These are phyloP conservation scores for Musca domestica DNA, from an alignment of 1,140 invertebrate genomes.

Conservation along the genomic window DNA sequence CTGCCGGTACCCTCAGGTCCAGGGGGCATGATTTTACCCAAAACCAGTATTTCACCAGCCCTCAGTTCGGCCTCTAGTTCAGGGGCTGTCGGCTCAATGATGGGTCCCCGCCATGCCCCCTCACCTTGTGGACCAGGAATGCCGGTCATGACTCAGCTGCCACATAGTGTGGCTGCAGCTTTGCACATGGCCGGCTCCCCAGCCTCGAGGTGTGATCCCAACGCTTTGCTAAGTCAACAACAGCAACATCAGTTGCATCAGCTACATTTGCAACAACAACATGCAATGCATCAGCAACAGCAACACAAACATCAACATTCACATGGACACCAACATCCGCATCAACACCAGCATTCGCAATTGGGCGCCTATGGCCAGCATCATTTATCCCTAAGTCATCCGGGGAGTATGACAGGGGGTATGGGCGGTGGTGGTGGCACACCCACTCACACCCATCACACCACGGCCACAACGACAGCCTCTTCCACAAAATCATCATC, in stretches of 20 bases:
- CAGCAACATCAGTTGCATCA: slow-evolving; percentile 44
- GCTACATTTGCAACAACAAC: slow-evolving; percentile 38
- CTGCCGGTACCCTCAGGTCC: slow-evolving; percentile 51
- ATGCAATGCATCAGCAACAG: slow-evolving; percentile 46
- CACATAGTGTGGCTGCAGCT: slow-evolving; percentile 50
- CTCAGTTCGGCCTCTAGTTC: slow-evolving; percentile 44
- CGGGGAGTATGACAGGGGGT: neutral
- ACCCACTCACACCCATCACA: neutral
- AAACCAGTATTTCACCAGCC: slow-evolving; percentile 47
- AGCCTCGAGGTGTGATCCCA: slow-evolving; percentile 36
- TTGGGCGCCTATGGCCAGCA: slow-evolving; percentile 33
- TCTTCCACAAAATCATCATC: slow-evolving; percentile 17
- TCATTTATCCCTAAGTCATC: slow-evolving; percentile 30
- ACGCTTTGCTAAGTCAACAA: slow-evolving; percentile 57
- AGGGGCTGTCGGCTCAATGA: slow-evolving; percentile 18
- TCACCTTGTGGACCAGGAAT: slow-evolving; percentile 39
- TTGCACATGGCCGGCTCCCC: slow-evolving; percentile 27
- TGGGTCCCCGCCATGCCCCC: slow-evolving; percentile 45
- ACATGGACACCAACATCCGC: slow-evolving; percentile 29
- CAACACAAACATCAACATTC: slow-evolving; percentile 41
- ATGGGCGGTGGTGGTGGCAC: neutral
- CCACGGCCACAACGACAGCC: slow-evolving; percentile 30
- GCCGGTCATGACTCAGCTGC: slow-evolving; percentile 39
- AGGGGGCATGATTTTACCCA: slow-evolving; percentile 49
- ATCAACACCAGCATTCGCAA: slow-evolving; percentile 43